These are phyloP conservation scores for Setophaga coronata DNA, from an alignment of 2,113 vertebrate genomes.

Conservation along the genomic window DNA sequence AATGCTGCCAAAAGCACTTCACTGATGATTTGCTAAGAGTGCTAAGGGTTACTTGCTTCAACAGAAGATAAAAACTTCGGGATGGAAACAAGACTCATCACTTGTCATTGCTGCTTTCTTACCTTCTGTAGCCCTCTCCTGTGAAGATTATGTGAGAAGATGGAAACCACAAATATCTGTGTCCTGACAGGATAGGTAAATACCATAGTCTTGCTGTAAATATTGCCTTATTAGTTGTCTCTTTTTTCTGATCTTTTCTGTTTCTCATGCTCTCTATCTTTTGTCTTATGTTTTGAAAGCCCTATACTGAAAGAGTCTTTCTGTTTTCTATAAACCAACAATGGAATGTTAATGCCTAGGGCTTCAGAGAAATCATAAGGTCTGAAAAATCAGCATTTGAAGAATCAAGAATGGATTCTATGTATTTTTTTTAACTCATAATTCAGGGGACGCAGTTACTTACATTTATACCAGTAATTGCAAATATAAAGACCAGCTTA, in stretches of 20 bases:
- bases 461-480: not conserved
- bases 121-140: not conserved
- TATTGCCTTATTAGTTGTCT: not conserved
- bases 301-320: not conserved
- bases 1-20: not conserved
- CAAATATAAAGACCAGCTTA: not conserved
- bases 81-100: not conserved
- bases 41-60: not conserved
- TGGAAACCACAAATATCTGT: not conserved
- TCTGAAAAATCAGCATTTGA: not conserved
- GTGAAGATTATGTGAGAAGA: not conserved
- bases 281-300: not conserved
- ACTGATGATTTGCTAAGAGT: not conserved
- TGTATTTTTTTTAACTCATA: fast-evolving
- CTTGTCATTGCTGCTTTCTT: not conserved
- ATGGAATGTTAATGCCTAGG: not conserved
- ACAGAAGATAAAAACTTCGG: not conserved
- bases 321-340: not conserved
- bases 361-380: not conserved
- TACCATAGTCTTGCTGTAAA: not conserved
- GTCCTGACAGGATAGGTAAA: not conserved
- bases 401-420: not conserved
- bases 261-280: not conserved
- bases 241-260: not conserved
- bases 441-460: not conserved